phyloP scores from a whole-genome alignment of 2,797 vertebrate genomes.

The Neosilurus mollespiculum region DNA sequence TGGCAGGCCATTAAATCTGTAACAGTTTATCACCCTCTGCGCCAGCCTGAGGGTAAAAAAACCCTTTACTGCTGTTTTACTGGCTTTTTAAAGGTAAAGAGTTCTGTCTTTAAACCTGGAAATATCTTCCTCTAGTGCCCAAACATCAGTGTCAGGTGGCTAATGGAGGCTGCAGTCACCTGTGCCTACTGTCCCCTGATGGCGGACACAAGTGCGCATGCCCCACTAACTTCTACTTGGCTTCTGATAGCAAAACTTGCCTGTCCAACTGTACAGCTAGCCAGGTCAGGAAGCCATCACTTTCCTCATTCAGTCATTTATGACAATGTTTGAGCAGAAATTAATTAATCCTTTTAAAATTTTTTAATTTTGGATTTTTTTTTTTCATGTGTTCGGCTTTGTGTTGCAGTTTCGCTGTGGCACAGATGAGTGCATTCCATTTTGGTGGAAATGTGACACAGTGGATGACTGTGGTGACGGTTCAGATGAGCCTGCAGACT shows the following conservation, averaged over 20 bases:
- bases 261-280: slow-evolving; percentile 98
- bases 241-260: slow-evolving; percentile 90
- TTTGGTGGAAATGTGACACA: slow-evolving; percentile 99
- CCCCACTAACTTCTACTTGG: slow-evolving; percentile 97
- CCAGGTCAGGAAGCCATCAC: slow-evolving; percentile 74
- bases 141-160: slow-evolving; percentile 91
- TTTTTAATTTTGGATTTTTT: neutral
- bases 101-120: slow-evolving; percentile 14
- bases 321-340: slow-evolving; percentile 1
- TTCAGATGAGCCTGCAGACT: slow-evolving; percentile 93
- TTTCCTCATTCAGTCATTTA: neutral
- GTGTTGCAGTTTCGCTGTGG: slow-evolving; percentile 89
- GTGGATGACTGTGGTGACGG: slow-evolving; percentile 97
- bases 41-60: slow-evolving; percentile 92
- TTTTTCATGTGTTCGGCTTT: slow-evolving; percentile 5
- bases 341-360: slow-evolving; percentile 1
- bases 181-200: slow-evolving; percentile 90
- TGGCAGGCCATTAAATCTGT: slow-evolving; percentile 98
- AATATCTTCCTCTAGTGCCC: slow-evolving; percentile 74
- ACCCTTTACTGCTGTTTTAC: slow-evolving; percentile 32
- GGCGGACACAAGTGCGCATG: slow-evolving; percentile 89
- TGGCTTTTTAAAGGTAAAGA: slow-evolving; percentile 18
- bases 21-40: slow-evolving; percentile 94
- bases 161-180: slow-evolving; percentile 96
- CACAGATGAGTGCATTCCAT: slow-evolving; percentile 97